Conservation (phyloP, 30 jellyfish, hydroid and myxozoan genomes). For the Nemopilema nomurai region DNA sequence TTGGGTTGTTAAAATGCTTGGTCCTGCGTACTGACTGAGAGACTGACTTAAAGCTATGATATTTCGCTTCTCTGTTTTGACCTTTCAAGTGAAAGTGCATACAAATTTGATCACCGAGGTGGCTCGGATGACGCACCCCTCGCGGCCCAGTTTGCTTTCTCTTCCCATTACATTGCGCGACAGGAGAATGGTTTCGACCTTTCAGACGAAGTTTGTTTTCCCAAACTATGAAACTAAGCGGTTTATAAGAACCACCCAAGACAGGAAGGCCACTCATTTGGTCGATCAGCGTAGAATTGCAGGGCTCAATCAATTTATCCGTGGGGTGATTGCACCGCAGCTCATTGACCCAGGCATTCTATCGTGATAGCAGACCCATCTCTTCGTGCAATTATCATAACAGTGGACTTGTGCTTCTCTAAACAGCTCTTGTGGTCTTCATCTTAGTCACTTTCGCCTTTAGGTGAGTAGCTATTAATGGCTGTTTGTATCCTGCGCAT, state of each 20-base stretch:
- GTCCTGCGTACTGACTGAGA: too few species aligned
- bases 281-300: background rate
- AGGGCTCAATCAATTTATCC: background rate
- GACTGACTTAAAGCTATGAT: too few species aligned
- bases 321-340: background rate
- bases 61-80: too few species aligned
- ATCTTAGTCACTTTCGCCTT: background rate
- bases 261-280: constrained; percentile 25
- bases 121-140: too few species aligned
- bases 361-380: background rate
- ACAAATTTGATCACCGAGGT: too few species aligned
- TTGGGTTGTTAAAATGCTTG: too few species aligned
- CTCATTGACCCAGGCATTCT: background rate
- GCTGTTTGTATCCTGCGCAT: too few species aligned
- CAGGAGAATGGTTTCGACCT: background rate
- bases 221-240: background rate
- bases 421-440: background rate
- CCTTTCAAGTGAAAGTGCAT: too few species aligned
- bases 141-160: background rate
- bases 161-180: too few species aligned
- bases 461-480: background rate
- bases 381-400: background rate
- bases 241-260: constrained; percentile 9
- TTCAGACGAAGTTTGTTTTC: background rate
- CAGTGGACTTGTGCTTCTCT: background rate